Evolutionary conservation across 37 sponge, comb jelly and placozoan species (phyloP), one percentile per base, ranked within the genome.

Genomic region (Spongia lamella): DNA sequence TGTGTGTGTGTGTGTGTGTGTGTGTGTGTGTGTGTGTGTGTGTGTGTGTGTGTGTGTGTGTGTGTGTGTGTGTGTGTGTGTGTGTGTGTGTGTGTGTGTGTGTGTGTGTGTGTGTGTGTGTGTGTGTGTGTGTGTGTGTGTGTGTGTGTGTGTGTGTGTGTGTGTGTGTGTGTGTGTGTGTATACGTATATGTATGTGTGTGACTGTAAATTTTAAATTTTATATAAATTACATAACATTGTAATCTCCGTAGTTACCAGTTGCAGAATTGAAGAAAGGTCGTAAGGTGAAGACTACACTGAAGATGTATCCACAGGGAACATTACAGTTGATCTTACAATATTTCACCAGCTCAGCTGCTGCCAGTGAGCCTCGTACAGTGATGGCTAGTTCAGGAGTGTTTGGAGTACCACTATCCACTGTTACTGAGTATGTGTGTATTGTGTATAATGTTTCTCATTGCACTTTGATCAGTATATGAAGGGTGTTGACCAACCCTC

Each of bases 331-430:
- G 16, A 32, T 82, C 15, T 17, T 91, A 11, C 86, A 91, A 54
- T 86, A 91, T 72, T 90, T 77, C 62, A 31, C 76, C 24, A 81
- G 62, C 67, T 51, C 75, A 13, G 82, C 51, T 9, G 72, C 83
- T 4, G 58, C 86, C 32, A 52, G 80, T 34, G 74, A 38, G 1
- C 81, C 79, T 25, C 79, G 80, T 34, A 85, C 89, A 4, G 64
- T 74, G 38, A 53, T 92, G 26, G 65, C 83, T 36, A 87, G 86
- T 33, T 87, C 94, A 56, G 90, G 90, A 0, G 87, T 93, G 25
- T 93, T 93, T 58, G 87, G 90, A 7, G 82, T 89, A 3, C 87
- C 80, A 21, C 65, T 93, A 35, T 84, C 84, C 51, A 73, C 71
- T 9, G 88, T 91, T 0, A 37, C 84, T 34, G 67, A 83, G 92